These are phyloP conservation scores for Chymomyza fuscimana DNA, from an alignment of 2,888 invertebrate genomes.

Conservation along the genomic window DNA sequence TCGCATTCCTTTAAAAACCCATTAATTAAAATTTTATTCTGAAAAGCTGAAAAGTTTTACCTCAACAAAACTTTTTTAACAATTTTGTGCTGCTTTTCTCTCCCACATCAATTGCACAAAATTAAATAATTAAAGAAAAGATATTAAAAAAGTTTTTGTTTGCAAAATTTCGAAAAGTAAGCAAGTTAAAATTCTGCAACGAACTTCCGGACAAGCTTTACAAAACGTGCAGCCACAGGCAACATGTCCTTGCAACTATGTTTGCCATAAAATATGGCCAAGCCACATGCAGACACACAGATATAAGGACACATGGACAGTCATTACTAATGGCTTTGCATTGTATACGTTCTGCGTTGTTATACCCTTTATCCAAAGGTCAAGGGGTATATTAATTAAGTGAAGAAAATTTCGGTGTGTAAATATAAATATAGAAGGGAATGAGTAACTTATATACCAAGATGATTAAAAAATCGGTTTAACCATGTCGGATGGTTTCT, in stretches of 20 bases:
- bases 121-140: not conserved
- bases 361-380: too few relatives aligned
- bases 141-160: not conserved
- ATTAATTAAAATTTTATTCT: not conserved
- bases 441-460: too few relatives aligned
- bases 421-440: too few relatives aligned
- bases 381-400: too few relatives aligned
- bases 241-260: slow-evolving; percentile 54
- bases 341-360: not conserved
- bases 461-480: too few relatives aligned
- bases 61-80: not conserved
- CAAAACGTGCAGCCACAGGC: slow-evolving; percentile 30
- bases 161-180: slow-evolving; percentile 21
- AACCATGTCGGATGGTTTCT: too few relatives aligned
- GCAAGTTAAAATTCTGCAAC: slow-evolving; percentile 42
- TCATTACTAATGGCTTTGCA: not conserved
- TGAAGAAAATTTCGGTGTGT: too few relatives aligned
- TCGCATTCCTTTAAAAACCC: not conserved
- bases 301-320: not conserved
- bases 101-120: not conserved
- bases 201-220: slow-evolving; percentile 28
- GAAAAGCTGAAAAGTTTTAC: not conserved
- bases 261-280: slow-evolving; percentile 63
- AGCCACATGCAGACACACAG: slow-evolving; percentile 26
- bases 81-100: not conserved